Evolutionary conservation across 2,113 vertebrate species (phyloP).

Genomic region (Dolichotis patagonum): DNA sequence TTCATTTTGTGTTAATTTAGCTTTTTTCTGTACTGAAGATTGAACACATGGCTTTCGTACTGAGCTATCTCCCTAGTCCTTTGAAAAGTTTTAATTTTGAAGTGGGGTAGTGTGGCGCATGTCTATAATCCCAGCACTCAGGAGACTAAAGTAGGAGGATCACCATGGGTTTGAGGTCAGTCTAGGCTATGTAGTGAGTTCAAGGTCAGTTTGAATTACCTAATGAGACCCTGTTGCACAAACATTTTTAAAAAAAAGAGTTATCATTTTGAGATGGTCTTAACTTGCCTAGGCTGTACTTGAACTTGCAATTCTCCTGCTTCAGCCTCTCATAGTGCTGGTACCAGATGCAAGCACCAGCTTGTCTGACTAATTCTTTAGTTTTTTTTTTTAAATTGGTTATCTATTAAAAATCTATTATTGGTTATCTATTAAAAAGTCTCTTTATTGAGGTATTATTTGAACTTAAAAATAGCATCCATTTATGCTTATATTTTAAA

Average conservation of each 20-base stretch:
- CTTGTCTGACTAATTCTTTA: neutral
- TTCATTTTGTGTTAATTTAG: neutral
- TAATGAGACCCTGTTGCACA: neutral
- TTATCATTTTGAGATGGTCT: neutral
- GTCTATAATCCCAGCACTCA: neutral
- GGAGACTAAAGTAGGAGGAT: neutral
- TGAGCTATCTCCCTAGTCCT: neutral
- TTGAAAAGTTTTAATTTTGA: neutral
- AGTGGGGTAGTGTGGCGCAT: neutral
- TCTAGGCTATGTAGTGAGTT: neutral
- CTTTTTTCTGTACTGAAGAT: neutral
- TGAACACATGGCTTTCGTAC: neutral
- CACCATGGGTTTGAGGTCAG: neutral
- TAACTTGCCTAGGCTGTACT: neutral
- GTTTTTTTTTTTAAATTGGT: neutral
- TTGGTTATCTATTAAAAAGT: neutral
- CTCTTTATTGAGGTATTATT: neutral
- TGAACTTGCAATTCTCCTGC: neutral
- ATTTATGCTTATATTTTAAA: constrained; percentile 16
- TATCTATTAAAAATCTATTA: no score
- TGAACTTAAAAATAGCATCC: neutral
- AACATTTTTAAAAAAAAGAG: neutral
- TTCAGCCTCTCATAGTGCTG: neutral
- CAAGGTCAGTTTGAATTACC: neutral
- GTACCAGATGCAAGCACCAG: neutral